Evolutionary conservation across 1,140 invertebrate genomes (phyloP).

Genomic region (Leptinotarsa lineolata): DNA sequence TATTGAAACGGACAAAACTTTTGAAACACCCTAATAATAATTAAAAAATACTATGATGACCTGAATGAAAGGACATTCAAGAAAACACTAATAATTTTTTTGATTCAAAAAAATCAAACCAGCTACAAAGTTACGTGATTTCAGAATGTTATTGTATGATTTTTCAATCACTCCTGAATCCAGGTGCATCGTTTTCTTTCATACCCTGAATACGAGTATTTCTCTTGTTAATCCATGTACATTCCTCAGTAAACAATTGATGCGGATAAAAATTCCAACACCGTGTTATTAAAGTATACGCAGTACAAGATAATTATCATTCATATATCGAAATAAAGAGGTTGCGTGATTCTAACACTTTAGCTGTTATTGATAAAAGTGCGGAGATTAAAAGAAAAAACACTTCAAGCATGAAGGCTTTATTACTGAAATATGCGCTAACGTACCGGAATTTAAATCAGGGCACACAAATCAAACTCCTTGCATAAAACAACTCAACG

Average conservation of each 20-base stretch:
- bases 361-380: slow-evolving; percentile 3
- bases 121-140: too few relatives aligned
- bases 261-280: neutral
- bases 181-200: too few relatives aligned
- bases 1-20: too few relatives aligned
- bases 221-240: too few relatives aligned
- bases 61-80: too few relatives aligned
- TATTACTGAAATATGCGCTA: slow-evolving; percentile 5
- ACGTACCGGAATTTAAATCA: slow-evolving; percentile 2
- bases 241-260: neutral
- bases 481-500: neutral
- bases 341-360: neutral
- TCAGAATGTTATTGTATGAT: too few relatives aligned
- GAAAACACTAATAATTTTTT: too few relatives aligned
- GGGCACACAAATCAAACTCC: slow-evolving; percentile 4
- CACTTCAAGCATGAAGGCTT: neutral
- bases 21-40: too few relatives aligned
- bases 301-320: neutral
- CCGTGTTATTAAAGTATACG: slow-evolving; percentile 2
- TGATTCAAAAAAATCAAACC: too few relatives aligned
- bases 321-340: neutral
- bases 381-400: slow-evolving; percentile 4
- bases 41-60: too few relatives aligned
- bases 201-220: too few relatives aligned
- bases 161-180: too few relatives aligned